Percentiles rank a stretch among this genome's conserved stretches.
Conservation (phyloP, 2,113 vertebrate species). For the Tretioscincus oriximinensis region DNA sequence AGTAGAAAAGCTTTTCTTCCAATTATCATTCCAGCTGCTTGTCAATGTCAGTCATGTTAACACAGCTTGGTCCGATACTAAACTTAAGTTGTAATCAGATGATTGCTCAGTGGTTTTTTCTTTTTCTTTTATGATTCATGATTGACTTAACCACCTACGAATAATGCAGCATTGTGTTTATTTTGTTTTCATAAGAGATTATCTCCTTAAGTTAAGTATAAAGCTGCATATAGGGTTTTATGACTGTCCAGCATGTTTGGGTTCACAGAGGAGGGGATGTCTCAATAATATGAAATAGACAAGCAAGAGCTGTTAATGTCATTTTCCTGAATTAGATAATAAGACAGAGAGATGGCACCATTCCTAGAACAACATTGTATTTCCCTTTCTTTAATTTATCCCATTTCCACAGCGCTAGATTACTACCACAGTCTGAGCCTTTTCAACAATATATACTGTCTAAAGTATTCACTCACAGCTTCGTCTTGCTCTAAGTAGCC, state of each 20-base stretch:
- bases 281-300: not conserved
- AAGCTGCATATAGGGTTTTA: not conserved
- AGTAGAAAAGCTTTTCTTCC: not conserved
- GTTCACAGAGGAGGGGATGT: not conserved
- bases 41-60: constrained; percentile 11
- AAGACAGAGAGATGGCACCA: not conserved
- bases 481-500: constrained; percentile 17
- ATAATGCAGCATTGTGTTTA: constrained; percentile 31
- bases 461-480: constrained; percentile 9
- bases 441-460: not conserved
- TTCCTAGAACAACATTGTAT: constrained; percentile 24
- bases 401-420: not conserved
- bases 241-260: not conserved
- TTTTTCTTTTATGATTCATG: constrained; percentile 49
- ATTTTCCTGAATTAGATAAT: constrained; percentile 1
- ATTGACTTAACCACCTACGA: constrained; percentile 7
- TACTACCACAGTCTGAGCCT: not conserved
- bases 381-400: not conserved
- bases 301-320: not conserved
- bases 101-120: constrained; percentile 52
- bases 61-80: constrained; percentile 32
- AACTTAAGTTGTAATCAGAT: constrained; percentile 30
- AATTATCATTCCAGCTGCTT: constrained; percentile 50
- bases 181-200: constrained; percentile 27
- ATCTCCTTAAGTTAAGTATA: not conserved